Evolutionary conservation across 2,888 invertebrate genomes (phyloP).

Genomic region (Agrilus cyanescens): DNA sequence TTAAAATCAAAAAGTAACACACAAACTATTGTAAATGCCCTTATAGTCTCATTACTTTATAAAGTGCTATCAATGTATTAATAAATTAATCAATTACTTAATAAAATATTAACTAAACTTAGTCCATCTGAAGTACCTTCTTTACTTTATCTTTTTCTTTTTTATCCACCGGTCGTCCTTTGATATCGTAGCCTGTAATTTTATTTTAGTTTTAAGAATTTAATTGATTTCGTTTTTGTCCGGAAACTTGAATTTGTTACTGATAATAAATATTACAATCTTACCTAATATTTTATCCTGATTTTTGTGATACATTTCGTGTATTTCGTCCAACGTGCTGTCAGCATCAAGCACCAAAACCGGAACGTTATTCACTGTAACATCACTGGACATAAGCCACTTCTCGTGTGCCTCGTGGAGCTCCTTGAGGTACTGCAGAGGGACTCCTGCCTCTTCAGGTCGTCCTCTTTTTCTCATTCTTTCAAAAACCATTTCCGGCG

Average conservation of each 20-base stretch:
- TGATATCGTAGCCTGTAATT: slow-evolving; percentile 21
- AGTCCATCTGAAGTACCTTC: slow-evolving; percentile 17
- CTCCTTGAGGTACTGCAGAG: slow-evolving; percentile 67
- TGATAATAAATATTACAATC: no score
- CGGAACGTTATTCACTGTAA: slow-evolving; percentile 28
- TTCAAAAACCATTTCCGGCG: slow-evolving; percentile 52
- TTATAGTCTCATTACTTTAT: no score
- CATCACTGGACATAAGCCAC: slow-evolving; percentile 45
- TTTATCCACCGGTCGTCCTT: slow-evolving; percentile 14
- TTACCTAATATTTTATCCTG: slow-evolving; percentile 41
- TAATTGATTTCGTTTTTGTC: background rate
- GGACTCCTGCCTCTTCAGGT: slow-evolving; percentile 69
- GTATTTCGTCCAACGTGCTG: slow-evolving; percentile 50
- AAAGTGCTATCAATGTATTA: no score
- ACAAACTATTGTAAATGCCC: no score
- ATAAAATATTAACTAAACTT: no score
- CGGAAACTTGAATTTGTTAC: background rate
- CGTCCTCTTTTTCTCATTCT: slow-evolving; percentile 66
- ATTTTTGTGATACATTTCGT: slow-evolving; percentile 50
- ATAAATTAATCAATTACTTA: no score
- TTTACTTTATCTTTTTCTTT: slow-evolving; percentile 22
- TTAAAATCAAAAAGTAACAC: no score
- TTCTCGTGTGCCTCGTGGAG: slow-evolving; percentile 66
- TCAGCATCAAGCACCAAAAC: slow-evolving; percentile 59
- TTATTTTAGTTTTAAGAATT: slow-evolving; percentile 3